Conservation (phyloP, 1,140 invertebrate species). For the Linepithema humile region DNA sequence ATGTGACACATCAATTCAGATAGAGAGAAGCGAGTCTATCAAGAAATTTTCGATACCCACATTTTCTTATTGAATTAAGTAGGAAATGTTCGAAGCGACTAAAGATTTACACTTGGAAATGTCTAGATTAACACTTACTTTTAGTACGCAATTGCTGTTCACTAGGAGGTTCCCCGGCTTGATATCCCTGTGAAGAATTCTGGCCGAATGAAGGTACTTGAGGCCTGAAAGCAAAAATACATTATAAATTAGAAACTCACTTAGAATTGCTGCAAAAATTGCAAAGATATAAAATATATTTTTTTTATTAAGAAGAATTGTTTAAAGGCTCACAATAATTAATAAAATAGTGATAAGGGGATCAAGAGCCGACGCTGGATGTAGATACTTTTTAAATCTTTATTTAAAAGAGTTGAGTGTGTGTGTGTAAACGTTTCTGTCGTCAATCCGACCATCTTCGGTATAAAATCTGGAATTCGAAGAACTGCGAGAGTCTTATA, state of each 20-base stretch:
- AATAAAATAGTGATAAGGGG: too few species aligned
- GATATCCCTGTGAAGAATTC: slow-evolving; percentile 99
- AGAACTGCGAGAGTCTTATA: too few species aligned
- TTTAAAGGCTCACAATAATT: too few species aligned
- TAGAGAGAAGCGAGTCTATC: neutral
- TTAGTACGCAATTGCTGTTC: slow-evolving; percentile 99
- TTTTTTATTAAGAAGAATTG: too few species aligned
- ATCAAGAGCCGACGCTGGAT: too few species aligned
- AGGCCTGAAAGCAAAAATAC: slow-evolving; percentile 88
- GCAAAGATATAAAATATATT: neutral
- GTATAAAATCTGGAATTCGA: too few species aligned
- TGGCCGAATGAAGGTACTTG: slow-evolving; percentile 98
- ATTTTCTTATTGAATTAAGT: neutral
- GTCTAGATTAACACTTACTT: slow-evolving; percentile 86
- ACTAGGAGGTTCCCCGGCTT: slow-evolving; percentile 99
- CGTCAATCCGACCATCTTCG: too few species aligned
- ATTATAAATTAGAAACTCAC: neutral
- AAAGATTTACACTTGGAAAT: neutral
- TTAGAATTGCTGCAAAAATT: neutral
- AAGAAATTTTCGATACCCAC: too few species aligned
- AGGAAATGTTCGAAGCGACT: neutral
- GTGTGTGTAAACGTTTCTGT: too few species aligned
- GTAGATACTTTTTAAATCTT: too few species aligned
- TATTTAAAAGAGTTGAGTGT: too few species aligned
- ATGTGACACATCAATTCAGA: neutral